Evolutionary conservation across 2,113 vertebrate species (phyloP).

Genomic region (Rhipidura dahli): DNA sequence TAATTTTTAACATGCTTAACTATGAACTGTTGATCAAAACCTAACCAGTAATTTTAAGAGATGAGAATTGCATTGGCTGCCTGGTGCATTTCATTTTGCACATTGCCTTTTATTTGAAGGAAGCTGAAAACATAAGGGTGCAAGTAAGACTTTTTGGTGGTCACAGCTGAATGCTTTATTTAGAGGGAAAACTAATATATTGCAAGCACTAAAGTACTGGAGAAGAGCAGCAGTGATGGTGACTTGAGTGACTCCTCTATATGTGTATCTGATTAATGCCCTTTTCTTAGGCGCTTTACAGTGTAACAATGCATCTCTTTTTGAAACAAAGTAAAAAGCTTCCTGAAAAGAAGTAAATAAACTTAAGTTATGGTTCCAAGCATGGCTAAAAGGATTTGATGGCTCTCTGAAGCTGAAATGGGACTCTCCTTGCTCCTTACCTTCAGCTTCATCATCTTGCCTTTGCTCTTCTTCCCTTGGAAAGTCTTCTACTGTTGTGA

Average conservation of each 20-base stretch:
- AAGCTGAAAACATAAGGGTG: neutral
- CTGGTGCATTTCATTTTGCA: neutral
- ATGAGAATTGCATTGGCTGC: neutral
- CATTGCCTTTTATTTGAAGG: neutral
- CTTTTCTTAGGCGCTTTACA: neutral
- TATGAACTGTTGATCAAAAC: neutral
- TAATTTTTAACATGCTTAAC: neutral
- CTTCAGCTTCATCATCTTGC: neutral
- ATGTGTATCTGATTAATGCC: neutral
- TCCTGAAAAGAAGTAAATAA: neutral
- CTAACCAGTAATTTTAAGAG: neutral
- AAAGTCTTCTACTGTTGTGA: neutral
- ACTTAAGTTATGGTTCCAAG: neutral
- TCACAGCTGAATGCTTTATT: neutral
- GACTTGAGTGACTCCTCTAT: neutral
- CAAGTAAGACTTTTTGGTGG: neutral
- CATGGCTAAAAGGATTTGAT: neutral
- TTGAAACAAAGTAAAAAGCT: neutral
- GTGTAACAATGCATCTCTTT: neutral
- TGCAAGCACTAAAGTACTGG: neutral
- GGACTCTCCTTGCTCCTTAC: neutral
- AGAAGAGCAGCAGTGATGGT: neutral
- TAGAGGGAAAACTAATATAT: neutral
- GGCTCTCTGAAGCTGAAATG: neutral
- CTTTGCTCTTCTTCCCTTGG: neutral